Base-by-base conservation (phyloP, 2,113 vertebrate species). In the Geothlypis trichas region DNA sequence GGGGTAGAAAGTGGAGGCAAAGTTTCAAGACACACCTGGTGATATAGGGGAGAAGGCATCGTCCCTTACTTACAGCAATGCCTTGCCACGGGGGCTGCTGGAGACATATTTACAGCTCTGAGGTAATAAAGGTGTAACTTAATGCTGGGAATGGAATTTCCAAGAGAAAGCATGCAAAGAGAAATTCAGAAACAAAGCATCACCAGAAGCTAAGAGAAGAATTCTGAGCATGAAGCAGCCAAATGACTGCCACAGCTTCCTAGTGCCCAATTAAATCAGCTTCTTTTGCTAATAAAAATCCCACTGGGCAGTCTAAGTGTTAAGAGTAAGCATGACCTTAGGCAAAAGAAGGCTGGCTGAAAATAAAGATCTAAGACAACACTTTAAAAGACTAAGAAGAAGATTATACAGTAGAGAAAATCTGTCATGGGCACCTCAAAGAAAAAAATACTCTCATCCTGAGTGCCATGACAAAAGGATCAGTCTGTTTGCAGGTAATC, bases 31-130 rank as follows among this genome's bases (percentile, higher is more conserved):
- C 57, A 42, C 12, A 49, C 47, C 67, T 76, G 26, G 52, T 76
- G 66, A 80, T 59, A 51, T 9, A 84, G 67, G n/a, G 13, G 66
- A 80, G 88, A 82, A 83, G 28, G 11, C 37, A 47, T 13, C 0
- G 0, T 82, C 55, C 59, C 69, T 77, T 41, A 33, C 69, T 77
- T 41, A 33, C 0, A 22, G 39, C 42, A 77, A 47, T 0, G 0
- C 54, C 30, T 77, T 90, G 67, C 82, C 71, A 51, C 0, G 1
- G 46, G 22, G 44, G 55, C 49, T 83, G 51, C 42, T 85, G 59
- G 27, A 74, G 72, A 67, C 8, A 5, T 49, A 42, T 79, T 96
- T 87, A 71, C 2, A 2, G 42, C 61, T 93, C 41, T 58, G 46
- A 67, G 63, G 58, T 35, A 57, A 58, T 44, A 55, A 93, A 90